A percentile compares a stretch with the other conserved stretches of the same genome.
Conservation (phyloP, 1,140 invertebrate species). For the Conus betulinus region DNA sequence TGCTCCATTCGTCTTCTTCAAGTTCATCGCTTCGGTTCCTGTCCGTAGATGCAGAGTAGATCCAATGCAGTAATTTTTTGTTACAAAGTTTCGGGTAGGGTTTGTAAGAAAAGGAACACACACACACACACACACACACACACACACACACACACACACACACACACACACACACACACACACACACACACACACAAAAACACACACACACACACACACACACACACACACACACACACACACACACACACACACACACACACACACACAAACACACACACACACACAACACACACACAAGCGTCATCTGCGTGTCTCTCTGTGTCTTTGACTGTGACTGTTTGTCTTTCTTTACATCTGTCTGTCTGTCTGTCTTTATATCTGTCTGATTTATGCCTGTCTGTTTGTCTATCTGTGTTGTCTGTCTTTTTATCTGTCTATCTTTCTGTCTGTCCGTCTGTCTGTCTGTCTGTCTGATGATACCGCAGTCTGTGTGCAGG, state of each 20-base stretch:
- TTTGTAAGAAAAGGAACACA: too few species aligned
- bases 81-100: too few species aligned
- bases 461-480: background rate
- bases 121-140: too few species aligned
- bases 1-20: background rate
- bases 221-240: background rate
- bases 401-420: background rate
- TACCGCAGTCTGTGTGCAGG: conserved; percentile 42
- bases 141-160: background rate
- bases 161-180: background rate
- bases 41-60: too few species aligned
- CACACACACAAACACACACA: too few species aligned
- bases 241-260: too few species aligned
- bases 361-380: background rate
- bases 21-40: too few species aligned
- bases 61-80: too few species aligned
- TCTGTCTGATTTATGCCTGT: background rate
- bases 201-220: background rate
- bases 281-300: too few species aligned
- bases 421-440: background rate
- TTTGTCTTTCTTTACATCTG: too few species aligned
- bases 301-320: too few species aligned
- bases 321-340: too few species aligned
- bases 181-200: background rate
- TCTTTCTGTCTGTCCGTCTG: background rate